Conservation (phyloP, 2,888 invertebrate genomes). For the Epinotia demarniana region DNA sequence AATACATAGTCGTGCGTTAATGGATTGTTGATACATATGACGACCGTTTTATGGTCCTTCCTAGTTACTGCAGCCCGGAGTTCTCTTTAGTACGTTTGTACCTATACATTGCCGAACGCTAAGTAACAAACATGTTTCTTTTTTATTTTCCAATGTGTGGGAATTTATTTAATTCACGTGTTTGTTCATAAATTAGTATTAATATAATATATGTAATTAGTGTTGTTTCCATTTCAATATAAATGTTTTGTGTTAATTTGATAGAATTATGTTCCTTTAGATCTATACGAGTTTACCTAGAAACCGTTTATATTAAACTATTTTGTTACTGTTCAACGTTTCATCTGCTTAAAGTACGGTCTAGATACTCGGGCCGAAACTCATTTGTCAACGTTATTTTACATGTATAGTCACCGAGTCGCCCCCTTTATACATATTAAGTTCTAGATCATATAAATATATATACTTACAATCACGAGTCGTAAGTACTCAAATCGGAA, state of each 20-base stretch:
- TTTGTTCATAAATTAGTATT: constrained; percentile 73
- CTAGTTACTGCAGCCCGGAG: constrained; percentile 60
- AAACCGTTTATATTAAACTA: constrained; percentile 53
- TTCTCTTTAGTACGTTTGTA: constrained; percentile 55
- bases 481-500: constrained; percentile 56
- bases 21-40: constrained; percentile 54
- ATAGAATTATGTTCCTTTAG: constrained; percentile 69
- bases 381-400: constrained; percentile 53
- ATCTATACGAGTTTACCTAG: constrained; percentile 54
- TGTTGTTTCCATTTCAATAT: constrained; percentile 72
- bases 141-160: constrained; percentile 36
- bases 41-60: constrained; percentile 56
- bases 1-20: constrained; percentile 64
- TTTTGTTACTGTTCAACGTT: constrained; percentile 57
- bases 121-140: constrained; percentile 25
- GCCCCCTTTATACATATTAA: constrained; percentile 71
- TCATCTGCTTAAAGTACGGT: constrained; percentile 54
- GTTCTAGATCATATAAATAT: constrained; percentile 85
- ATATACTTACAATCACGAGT: constrained; percentile 65
- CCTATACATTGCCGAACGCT: constrained; percentile 38
- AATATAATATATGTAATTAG: constrained; percentile 75
- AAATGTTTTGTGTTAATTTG: constrained; percentile 70
- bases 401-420: constrained; percentile 59
- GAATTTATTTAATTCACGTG: constrained; percentile 60
- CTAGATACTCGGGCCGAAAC: constrained; percentile 50